Evolutionary conservation across 2,888 invertebrate genomes (phyloP).

Genomic region (Drosophila maculinotata): DNA sequence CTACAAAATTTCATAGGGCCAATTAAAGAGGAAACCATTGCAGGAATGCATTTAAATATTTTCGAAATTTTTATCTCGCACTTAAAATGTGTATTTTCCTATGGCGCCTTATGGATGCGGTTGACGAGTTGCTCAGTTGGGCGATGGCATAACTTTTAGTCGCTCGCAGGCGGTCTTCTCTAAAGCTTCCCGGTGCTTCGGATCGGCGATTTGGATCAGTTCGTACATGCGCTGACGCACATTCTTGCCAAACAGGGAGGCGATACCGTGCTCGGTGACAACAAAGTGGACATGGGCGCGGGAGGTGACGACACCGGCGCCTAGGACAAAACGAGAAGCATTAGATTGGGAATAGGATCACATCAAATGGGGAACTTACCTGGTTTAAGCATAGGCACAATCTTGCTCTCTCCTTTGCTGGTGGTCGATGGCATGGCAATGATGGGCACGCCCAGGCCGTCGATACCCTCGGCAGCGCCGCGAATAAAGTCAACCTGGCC

Average conservation of each 20-base stretch:
- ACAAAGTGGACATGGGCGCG: constrained; percentile 97
- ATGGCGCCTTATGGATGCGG: background rate
- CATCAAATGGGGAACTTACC: constrained; percentile 86
- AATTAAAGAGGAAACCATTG: constrained; percentile 5
- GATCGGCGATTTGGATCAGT: constrained; percentile 95
- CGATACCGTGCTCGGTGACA: constrained; percentile 96
- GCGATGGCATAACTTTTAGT: constrained; percentile 90
- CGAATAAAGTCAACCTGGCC: constrained; percentile 97
- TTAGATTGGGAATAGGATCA: background rate
- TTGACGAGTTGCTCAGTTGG: constrained; percentile 39
- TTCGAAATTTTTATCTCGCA: background rate
- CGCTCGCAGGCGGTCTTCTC: constrained; percentile 96
- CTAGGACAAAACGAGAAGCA: constrained; percentile 85
- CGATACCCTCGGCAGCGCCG: constrained; percentile 93
- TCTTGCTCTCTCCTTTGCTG: constrained; percentile 93
- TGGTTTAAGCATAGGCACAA: constrained; percentile 91
- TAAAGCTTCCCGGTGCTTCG: constrained; percentile 92
- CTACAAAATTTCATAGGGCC: background rate
- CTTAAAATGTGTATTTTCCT: background rate
- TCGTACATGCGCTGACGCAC: constrained; percentile 95
- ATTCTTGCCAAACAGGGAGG: constrained; percentile 94
- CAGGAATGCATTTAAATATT: background rate
- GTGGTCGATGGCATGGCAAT: constrained; percentile 94
- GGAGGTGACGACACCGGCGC: constrained; percentile 97
- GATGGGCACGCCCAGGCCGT: constrained; percentile 95